Evolutionary conservation across 2,797 vertebrate species (phyloP), one percentile per base, ranked within the genome.

Genomic region (Siniperca scherzeri): DNA sequence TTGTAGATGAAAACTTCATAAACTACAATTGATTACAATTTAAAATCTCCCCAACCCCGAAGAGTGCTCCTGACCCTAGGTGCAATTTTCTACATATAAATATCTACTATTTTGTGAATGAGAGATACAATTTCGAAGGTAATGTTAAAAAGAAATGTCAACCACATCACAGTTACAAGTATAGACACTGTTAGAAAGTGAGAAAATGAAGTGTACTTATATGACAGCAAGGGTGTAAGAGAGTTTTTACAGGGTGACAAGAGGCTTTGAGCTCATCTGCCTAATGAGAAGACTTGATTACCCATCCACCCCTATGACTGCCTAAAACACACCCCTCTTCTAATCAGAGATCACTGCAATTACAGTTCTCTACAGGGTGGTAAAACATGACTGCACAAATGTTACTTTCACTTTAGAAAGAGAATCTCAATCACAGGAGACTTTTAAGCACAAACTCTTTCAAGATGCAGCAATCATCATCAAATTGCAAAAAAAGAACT

Each of bases 311-410:
- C 67, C 56, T 12, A 50, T 38, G 67, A 84, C 74, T 68, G 33
- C 40, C 30, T 56, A 53, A 78, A 76, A 40, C 52, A 56, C 66
- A 55, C 67, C 66, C 13, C 46, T 66, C 68, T 57, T 74, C 59
- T 84, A 81, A 91, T 92, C 85, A 90, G 81, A 81, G 65, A 86
- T 83, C 75, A 46, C 69, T 77, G 82, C 60, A 87, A 87, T 88
- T 55, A 83, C 2, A 10, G 1, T 42, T 89, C 85, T 67, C 76
- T 62, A 19, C 44, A 40, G 85, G 78, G 53, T 60, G 60, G 55
- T 42, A 36, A 56, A 83, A 83, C 64, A 64, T 9, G 66, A 71
- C 50, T 70, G 53, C 33, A 52, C 40, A 80, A 80, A 75, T 25
- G 60, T 65, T 70, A 21, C 21, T 77, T 77, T 80, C 65, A 79